Percentiles rank a stretch among this genome's conserved stretches.
These are phyloP conservation scores for Helostoma temminkii DNA, from an alignment of 2,797 vertebrate species.

Conservation along the genomic window DNA sequence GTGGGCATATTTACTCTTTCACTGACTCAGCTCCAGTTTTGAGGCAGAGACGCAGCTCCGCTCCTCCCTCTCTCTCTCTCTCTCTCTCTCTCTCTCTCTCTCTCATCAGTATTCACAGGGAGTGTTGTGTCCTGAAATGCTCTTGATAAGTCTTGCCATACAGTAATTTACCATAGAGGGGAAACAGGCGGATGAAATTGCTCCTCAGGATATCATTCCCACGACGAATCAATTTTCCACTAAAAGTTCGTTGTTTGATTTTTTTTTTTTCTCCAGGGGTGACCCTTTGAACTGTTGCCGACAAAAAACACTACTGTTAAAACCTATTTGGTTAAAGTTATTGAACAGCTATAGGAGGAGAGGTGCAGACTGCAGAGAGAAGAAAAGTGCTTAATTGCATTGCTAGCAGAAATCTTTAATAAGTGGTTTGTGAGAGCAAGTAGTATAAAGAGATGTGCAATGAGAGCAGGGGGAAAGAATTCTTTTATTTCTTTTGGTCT, in stretches of 20 bases:
- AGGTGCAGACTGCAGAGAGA: neutral
- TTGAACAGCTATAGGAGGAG: neutral
- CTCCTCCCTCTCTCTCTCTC: slow-evolving; percentile 48
- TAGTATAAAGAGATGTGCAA: neutral
- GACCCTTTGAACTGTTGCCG: slow-evolving; percentile 63
- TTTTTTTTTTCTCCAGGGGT: slow-evolving; percentile 16
- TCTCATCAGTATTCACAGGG: slow-evolving; percentile 69
- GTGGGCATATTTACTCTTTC: slow-evolving; percentile 35
- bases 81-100: too few species aligned
- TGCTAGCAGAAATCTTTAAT: slow-evolving; percentile 5
- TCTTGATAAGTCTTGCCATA: slow-evolving; percentile 61
- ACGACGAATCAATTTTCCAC: slow-evolving; percentile 68
- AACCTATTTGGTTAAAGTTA: slow-evolving; percentile 25
- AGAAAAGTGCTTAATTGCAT: slow-evolving; percentile 16
- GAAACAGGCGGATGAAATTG: slow-evolving; percentile 66
- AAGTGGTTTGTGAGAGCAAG: slow-evolving; percentile 1
- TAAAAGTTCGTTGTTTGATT: slow-evolving; percentile 41
- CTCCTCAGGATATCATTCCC: slow-evolving; percentile 58
- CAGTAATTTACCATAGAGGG: slow-evolving; percentile 64
- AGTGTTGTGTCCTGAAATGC: slow-evolving; percentile 50
- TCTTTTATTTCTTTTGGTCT: slow-evolving; percentile 12
- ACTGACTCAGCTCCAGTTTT: slow-evolving; percentile 37
- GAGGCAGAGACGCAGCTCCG: neutral
- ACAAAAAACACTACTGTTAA: slow-evolving; percentile 23
- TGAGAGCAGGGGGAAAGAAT: neutral